phyloP scores from a whole-genome alignment of 2,113 vertebrate genomes.

The Montifringilla adamsi region DNA sequence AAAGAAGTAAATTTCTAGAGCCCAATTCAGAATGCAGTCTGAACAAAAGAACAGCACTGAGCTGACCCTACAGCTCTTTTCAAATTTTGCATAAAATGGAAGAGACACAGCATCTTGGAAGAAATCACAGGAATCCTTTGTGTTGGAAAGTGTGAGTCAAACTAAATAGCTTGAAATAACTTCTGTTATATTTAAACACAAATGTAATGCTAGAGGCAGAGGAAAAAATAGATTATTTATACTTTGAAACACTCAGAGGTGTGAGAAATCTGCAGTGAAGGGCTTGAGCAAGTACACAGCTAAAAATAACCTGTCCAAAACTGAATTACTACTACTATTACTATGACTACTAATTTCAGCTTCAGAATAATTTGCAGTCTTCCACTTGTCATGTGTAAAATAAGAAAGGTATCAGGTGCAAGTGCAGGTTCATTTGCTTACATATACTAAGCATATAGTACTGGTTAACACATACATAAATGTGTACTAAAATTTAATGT shows the following conservation, averaged over 20 bases:
- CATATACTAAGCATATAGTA: not conserved
- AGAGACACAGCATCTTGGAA: not conserved
- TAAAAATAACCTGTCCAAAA: conserved; percentile 51
- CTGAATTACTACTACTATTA: conserved; percentile 22
- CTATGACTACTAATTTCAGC: conserved; percentile 23
- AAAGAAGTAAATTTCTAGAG: not conserved
- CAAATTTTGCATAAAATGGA: conserved; percentile 4
- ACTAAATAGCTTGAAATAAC: conserved; percentile 25
- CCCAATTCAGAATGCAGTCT: not conserved
- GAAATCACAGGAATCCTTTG: conserved; percentile 25
- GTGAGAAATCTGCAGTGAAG: conserved; percentile 39
- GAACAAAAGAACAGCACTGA: not conserved
- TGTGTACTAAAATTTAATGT: not conserved
- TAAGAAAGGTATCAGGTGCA: not conserved
- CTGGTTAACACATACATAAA: not conserved
- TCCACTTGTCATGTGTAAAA: not conserved
- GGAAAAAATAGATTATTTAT: conserved; percentile 4
- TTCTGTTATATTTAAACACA: conserved; percentile 43
- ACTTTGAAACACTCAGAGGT: conserved; percentile 1
- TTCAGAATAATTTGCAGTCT: not conserved
- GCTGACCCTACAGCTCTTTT: not conserved
- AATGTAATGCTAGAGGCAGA: conserved; percentile 29
- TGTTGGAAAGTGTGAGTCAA: conserved; percentile 51
- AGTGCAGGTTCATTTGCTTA: not conserved
- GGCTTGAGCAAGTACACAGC: not conserved